Base-by-base conservation (phyloP, 2,113 vertebrate species). In the Corydoras sp. region DNA sequence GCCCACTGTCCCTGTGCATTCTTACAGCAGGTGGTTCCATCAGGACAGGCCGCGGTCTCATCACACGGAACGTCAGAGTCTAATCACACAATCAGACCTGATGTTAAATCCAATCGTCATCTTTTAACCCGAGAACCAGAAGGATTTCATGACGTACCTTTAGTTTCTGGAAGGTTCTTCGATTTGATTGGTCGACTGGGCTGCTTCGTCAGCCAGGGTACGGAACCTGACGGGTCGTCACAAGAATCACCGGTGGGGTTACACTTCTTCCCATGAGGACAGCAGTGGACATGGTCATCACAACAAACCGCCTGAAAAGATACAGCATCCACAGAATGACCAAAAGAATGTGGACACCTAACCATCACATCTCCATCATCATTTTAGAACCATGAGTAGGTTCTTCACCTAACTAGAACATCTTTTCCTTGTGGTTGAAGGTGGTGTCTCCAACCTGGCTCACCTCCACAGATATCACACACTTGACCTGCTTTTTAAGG, bases 251-350 rank as follows among this genome's bases (percentile, higher is more conserved):
- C 81, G 2, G 65, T 60, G 60, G 87, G 18, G 59, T 91, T 86
- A 35, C 92, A 92, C 15, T 6, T 76, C 24, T 50, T 75, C 2
- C 82, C 89, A 0, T 83, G 79, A 1, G 92, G 91, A 65, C 92
- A 93, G 81, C 92, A 93, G 80, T 92, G 90, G 13, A 83, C 48
- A 0, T 59, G 68, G 58, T 93, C 92, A 0, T 81, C 32, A 79
- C 92, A 93, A 77, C 91, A 93, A 55, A 89, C 83, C 0, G 92
- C 92, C 92, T 93, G 65, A 0, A 30, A 53, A 14, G 18, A 13
- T 14, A 56, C 24, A 30, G 13, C 3, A 5, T 43, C 35, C 35
- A 43, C 35, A 43, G 35, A 5, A 8, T 43, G 35, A 5, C 7
- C 35, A 43, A 43, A 43, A 43, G 35, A 5, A 43, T 8, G 35